Base-by-base conservation (phyloP, 2,888 invertebrate species). In the Monochamus alternatus region DNA sequence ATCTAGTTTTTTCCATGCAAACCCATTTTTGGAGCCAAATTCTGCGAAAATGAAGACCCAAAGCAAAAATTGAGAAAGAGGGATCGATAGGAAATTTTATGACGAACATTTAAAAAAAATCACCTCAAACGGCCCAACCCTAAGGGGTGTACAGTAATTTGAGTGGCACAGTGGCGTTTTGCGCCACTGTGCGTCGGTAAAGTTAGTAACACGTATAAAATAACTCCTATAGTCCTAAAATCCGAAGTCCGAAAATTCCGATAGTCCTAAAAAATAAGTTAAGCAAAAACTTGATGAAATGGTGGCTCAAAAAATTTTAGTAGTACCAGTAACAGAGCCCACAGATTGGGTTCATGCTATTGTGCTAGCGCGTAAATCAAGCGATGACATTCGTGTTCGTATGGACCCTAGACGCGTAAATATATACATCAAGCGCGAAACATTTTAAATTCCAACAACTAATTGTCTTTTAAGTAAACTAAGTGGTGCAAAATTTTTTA, bases 271-370 rank as follows among this genome's bases (percentile, higher is more conserved):
- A 65, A 32, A 32, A 43, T 52, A 31, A 58, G 73, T 73, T 31
- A 74, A 74, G 43, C 38, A 74, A 68, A n/a, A 74, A 67, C 58
- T 74, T 14, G 60, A 67, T 8, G 38, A 51, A 38, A 74, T 74
- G 74, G 62, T 74, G 3, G 7, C 30, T 2, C 2, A 74, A 52
- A 70, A 70, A 51, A 63, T 70, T 8, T 3, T 74, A n/a, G 62
- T 63, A 5, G 62, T 63, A 5, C 62, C 64, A 10, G 55, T 62
- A 4, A 74, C 69, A 47, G 74, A 74, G 59, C 75, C 71, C 38
- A 75, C 75, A 7, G 71, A 75, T 14, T 75, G 75, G 71, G 65
- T 71, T 30, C 65, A 75, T 43, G 71, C 70, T 8, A 51, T 75
- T 12, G 71, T 75, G 3, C 44, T 75, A 12, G 71, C 51, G 43